These are phyloP conservation scores for Sarcophaga carnaria DNA, from an alignment of 2,888 invertebrate species.

Conservation along the genomic window DNA sequence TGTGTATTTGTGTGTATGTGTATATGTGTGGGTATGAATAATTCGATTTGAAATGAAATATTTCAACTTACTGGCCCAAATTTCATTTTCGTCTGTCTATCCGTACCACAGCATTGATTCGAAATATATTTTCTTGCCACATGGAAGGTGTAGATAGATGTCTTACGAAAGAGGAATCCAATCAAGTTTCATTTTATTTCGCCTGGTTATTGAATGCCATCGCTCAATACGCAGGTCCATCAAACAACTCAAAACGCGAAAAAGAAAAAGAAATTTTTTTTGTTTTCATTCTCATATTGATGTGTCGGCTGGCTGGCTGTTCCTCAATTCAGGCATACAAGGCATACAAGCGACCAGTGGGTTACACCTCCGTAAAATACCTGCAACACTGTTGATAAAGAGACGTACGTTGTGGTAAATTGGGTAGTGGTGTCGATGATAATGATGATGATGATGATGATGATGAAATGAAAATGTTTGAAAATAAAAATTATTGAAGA, in stretches of 20 bases:
- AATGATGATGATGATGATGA: conserved; percentile 4
- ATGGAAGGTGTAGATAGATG: conserved; percentile 13
- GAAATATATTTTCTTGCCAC: neutral
- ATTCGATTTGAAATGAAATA: conserved; percentile 53
- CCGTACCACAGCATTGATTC: neutral
- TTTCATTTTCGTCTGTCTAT: neutral
- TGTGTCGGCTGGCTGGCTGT: conserved; percentile 6
- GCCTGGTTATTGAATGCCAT: conserved; percentile 21
- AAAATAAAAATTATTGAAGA: conserved; percentile 51
- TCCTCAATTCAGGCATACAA: neutral
- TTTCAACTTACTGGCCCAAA: conserved; percentile 14
- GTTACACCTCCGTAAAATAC: conserved; percentile 48
- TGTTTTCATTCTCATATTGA: conserved; percentile 28
- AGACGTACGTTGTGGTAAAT: neutral
- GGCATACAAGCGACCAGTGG: conserved; percentile 30
- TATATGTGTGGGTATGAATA: conserved; percentile 37
- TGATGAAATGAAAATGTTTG: conserved; percentile 42
- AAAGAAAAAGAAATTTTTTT: conserved; percentile 32
- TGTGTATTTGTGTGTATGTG: conserved; percentile 32
- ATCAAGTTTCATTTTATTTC: conserved; percentile 41
- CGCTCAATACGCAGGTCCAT: conserved; percentile 59
- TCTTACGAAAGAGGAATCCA: conserved; percentile 22
- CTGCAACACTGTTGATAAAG: conserved; percentile 2
- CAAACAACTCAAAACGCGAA: conserved; percentile 8
- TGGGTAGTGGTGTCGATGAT: neutral